Evolutionary conservation across 2,888 invertebrate species (phyloP).

Genomic region (Meghimatium bilineatum): DNA sequence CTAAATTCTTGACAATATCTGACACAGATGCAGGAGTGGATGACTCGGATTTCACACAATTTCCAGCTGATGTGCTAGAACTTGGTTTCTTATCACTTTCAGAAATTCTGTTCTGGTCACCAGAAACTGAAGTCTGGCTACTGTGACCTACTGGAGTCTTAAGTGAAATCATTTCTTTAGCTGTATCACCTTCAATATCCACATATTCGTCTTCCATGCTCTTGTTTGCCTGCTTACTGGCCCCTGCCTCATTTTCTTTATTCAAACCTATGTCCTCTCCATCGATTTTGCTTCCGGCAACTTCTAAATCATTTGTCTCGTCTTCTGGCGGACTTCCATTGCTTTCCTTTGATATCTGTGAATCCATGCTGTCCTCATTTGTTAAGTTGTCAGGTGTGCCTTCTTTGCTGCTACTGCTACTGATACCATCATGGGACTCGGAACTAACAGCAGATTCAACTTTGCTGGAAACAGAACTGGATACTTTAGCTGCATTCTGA

Average conservation of each 20-base stretch:
- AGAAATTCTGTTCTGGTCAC: not conserved
- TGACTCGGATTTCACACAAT: slow-evolving; percentile 15
- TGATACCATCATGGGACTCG: not conserved
- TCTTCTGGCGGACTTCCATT: slow-evolving; percentile 47
- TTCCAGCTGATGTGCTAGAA: slow-evolving; percentile 29
- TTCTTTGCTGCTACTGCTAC: slow-evolving; percentile 37
- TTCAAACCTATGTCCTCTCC: slow-evolving; percentile 54
- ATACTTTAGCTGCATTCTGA: not conserved
- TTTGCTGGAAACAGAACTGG: not conserved
- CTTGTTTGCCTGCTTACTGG: slow-evolving; percentile 45
- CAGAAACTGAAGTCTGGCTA: slow-evolving; percentile 8
- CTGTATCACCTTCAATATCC: slow-evolving; percentile 64
- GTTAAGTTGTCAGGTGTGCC: slow-evolving; percentile 36
- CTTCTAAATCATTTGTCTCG: slow-evolving; percentile 51
- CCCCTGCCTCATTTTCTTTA: slow-evolving; percentile 36
- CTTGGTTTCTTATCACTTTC: not conserved
- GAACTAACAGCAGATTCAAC: slow-evolving; percentile 30
- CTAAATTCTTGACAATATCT: slow-evolving; percentile 47
- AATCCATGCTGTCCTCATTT: slow-evolving; percentile 39
- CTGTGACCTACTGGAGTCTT: not conserved
- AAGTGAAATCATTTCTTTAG: slow-evolving; percentile 41
- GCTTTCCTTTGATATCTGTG: slow-evolving; percentile 45
- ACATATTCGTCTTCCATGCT: slow-evolving; percentile 63
- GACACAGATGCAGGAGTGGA: slow-evolving; percentile 39
- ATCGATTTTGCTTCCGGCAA: slow-evolving; percentile 30